A percentile compares a stretch with the other conserved stretches of the same genome.
phyloP scores from a whole-genome alignment of 2,797 vertebrate species.

The Eurystomus glaucurus region DNA sequence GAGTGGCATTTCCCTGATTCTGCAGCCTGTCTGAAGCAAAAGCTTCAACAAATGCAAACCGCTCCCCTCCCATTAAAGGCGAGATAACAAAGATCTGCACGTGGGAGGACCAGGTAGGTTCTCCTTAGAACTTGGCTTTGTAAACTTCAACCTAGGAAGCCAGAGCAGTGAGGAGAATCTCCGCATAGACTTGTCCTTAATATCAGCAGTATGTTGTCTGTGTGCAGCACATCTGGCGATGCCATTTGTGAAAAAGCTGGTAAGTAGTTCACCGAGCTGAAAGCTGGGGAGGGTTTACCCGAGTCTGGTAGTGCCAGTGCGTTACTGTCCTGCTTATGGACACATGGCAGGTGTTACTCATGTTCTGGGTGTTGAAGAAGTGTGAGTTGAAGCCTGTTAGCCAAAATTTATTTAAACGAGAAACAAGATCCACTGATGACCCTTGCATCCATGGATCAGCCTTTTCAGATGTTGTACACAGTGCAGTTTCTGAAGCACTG shows the following conservation, averaged over 20 bases:
- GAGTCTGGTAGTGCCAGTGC: neutral
- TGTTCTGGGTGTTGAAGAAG: neutral
- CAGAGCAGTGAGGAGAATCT: neutral
- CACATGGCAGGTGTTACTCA: neutral
- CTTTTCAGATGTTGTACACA: rapidly evolving
- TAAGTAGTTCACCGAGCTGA: neutral
- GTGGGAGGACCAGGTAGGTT: rapidly evolving
- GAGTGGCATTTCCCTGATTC: neutral
- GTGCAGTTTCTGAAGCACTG: neutral
- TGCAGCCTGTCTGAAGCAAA: neutral
- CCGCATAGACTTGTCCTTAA: neutral
- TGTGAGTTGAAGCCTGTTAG: neutral
- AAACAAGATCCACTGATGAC: neutral
- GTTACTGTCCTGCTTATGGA: neutral
- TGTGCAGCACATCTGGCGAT: rapidly evolving
- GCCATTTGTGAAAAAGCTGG: neutral
- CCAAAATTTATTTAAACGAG: neutral
- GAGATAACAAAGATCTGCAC: neutral
- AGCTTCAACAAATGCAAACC: neutral
- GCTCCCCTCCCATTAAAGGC: neutral
- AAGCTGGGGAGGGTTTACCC: neutral
- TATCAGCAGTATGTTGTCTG: rapidly evolving
- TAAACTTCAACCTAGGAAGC: neutral
- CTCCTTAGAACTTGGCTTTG: neutral
- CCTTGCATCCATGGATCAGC: rapidly evolving